Evolutionary conservation across 2,888 invertebrate species (phyloP).

Genomic region (Drosophila ochracea): DNA sequence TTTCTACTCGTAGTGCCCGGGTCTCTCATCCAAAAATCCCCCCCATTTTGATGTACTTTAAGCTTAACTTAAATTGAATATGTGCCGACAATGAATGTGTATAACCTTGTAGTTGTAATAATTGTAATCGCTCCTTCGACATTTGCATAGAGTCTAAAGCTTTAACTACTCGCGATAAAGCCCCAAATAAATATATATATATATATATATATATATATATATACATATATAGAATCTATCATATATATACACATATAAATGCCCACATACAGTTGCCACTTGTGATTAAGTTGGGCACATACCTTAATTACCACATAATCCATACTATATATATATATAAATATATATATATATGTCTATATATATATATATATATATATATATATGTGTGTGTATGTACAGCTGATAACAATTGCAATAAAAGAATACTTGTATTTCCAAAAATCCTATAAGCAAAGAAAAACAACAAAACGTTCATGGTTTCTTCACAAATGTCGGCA

Average conservation of each 20-base stretch:
- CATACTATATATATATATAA: constrained; percentile 14
- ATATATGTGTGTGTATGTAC: background rate
- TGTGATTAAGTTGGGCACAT: constrained; percentile 42
- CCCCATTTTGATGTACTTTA: constrained; percentile 35
- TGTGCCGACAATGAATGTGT: constrained; percentile 53
- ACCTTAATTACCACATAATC: constrained; percentile 26
- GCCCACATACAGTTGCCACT: constrained; percentile 19
- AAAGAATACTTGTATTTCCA: constrained; percentile 50
- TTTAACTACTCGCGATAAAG: constrained; percentile 51
- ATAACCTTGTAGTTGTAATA: constrained; percentile 52
- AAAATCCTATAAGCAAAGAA: constrained; percentile 10
- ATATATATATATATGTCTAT: constrained; percentile 9
- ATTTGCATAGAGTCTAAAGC: constrained; percentile 61
- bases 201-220: constrained; percentile 21
- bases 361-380: constrained; percentile 7
- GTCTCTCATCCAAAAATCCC: constrained; percentile 17
- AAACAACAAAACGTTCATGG: constrained; percentile 60
- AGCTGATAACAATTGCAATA: constrained; percentile 37
- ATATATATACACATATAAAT: constrained; percentile 17
- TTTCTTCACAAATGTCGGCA: constrained; percentile 75
- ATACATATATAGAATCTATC: constrained; percentile 8
- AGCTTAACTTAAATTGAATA: constrained; percentile 17
- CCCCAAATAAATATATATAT: constrained; percentile 3
- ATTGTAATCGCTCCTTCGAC: constrained; percentile 41
- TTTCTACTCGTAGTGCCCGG: constrained; percentile 13